Conservation (phyloP, 2,797 vertebrate species). For the Micropoecilia bifurca region DNA sequence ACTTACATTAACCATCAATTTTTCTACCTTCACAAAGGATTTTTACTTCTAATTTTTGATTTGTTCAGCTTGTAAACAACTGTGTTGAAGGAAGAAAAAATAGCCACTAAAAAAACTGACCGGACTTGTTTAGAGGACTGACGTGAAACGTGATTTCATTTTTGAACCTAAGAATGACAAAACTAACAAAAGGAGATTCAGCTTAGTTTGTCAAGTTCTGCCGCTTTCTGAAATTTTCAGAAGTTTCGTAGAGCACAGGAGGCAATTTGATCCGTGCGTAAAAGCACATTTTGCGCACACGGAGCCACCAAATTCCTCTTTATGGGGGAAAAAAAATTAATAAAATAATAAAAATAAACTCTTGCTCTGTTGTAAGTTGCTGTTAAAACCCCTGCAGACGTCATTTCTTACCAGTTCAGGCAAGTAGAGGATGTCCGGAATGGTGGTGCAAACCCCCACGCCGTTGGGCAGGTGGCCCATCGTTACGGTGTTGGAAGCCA, state of each 20-base stretch:
- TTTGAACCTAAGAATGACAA: neutral
- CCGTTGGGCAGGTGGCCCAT: conserved; percentile 82
- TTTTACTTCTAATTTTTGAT: neutral
- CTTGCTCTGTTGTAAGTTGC: neutral
- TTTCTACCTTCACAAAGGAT: neutral
- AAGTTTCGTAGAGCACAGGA: neutral
- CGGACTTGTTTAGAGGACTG: neutral
- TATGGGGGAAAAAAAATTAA: neutral
- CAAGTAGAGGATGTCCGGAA: conserved; percentile 86
- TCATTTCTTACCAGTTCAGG: conserved; percentile 85
- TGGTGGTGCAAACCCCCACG: conserved; percentile 73
- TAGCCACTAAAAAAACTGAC: neutral
- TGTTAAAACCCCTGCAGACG: fast-evolving
- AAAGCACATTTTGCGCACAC: neutral
- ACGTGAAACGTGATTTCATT: neutral
- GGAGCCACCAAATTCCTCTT: neutral
- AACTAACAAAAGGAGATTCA: neutral
- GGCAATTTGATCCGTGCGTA: neutral
- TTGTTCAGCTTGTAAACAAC: neutral
- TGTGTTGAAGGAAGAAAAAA: neutral
- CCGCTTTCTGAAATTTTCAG: neutral
- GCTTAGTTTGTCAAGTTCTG: neutral
- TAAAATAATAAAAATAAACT: neutral
- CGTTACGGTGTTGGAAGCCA: conserved; percentile 67
- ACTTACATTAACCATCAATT: neutral